Percentiles rank a stretch among this genome's conserved stretches.
phyloP scores from a whole-genome alignment of 2,888 invertebrate genomes.

The Hypolimnas misippus region DNA sequence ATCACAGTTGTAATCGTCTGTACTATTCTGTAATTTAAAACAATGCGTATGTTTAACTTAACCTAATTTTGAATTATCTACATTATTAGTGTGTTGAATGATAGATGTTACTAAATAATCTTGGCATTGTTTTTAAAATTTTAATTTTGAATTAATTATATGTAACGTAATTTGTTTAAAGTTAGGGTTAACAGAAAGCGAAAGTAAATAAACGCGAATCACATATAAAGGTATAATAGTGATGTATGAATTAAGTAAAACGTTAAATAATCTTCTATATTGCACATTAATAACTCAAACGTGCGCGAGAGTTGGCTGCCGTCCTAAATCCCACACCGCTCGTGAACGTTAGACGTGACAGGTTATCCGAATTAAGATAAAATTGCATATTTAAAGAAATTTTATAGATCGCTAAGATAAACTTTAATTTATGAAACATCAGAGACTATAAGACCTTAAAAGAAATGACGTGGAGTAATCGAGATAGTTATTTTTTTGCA shows the following conservation, averaged over 20 bases:
- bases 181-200: not conserved
- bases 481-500: not conserved
- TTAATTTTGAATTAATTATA: no score
- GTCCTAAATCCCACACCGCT: constrained; percentile 58
- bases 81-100: no score
- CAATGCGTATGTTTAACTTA: not conserved
- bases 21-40: not conserved
- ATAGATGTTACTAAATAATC: no score
- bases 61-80: no score
- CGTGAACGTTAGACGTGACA: constrained; percentile 61
- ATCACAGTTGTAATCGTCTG: not conserved
- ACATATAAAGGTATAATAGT: not conserved
- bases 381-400: constrained; percentile 11
- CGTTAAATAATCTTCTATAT: constrained; percentile 27
- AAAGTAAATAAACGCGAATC: not conserved
- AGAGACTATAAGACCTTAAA: no score
- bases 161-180: no score
- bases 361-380: constrained; percentile 34
- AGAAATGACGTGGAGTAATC: no score
- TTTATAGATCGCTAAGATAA: not conserved
- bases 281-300: constrained; percentile 34
- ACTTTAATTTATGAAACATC: not conserved
- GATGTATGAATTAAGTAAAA: constrained; percentile 2
- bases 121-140: no score
- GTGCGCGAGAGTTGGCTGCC: constrained; percentile 47